Percentiles rank a stretch among this genome's conserved stretches.
Evolutionary conservation across 2,888 invertebrate species (phyloP).

Genomic region (Parochlus steinenii): DNA sequence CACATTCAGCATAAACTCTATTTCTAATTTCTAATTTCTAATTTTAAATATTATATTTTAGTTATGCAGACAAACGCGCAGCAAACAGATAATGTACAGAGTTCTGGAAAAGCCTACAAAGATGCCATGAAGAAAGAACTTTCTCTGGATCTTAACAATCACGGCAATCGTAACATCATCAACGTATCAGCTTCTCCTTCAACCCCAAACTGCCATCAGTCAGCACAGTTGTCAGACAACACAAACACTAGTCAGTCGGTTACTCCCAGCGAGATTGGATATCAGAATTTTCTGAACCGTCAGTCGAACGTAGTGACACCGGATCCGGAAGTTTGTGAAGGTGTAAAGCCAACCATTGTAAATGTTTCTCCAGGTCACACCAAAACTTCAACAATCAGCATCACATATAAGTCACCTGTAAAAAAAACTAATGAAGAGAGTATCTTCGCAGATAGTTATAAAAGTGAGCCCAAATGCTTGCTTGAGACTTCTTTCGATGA

Average conservation of each 20-base stretch:
- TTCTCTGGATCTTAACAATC: conserved; percentile 23
- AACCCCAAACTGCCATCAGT: conserved; percentile 23
- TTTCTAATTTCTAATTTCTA: too few species aligned
- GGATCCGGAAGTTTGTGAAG: conserved; percentile 21
- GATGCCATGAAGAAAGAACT: conserved; percentile 27
- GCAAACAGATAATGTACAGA: too few species aligned
- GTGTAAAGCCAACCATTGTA: conserved; percentile 18
- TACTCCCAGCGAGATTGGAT: conserved; percentile 30
- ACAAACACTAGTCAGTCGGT: conserved; percentile 31
- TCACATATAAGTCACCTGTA: conserved; percentile 52
- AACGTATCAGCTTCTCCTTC: conserved; percentile 19
- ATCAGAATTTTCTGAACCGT: conserved; percentile 27
- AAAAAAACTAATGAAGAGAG: neutral
- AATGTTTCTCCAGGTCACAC: conserved; percentile 16
- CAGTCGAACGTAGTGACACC: conserved; percentile 28
- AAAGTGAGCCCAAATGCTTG: conserved; percentile 22
- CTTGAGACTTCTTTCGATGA: conserved; percentile 41
- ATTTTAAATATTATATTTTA: too few species aligned
- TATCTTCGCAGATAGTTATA: conserved; percentile 2
- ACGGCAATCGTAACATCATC: conserved; percentile 12
- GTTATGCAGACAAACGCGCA: too few species aligned
- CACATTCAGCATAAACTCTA: too few species aligned
- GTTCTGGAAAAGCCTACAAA: too few species aligned
- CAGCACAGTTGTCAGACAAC: conserved; percentile 22
- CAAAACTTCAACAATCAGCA: conserved; percentile 52